A percentile compares a stretch with the other conserved stretches of the same genome.
These are phyloP conservation scores for Batillaria attramentaria DNA, from an alignment of 1,140 invertebrate genomes.

Conservation along the genomic window DNA sequence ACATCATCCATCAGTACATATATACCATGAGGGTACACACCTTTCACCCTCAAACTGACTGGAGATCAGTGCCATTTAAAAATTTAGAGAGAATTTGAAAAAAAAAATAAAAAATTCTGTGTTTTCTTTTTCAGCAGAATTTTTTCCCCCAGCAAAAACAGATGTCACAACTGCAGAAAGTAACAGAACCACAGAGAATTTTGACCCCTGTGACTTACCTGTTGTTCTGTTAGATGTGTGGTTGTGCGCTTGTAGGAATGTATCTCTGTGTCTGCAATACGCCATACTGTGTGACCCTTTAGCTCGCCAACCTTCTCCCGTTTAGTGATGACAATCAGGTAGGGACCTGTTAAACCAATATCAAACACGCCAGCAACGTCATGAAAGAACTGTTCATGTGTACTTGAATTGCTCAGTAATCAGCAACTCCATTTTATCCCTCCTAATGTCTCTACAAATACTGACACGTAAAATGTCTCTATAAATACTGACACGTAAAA, in stretches of 20 bases:
- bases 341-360: conserved; percentile 79
- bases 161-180: too few relatives aligned
- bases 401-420: neutral
- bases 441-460: too few relatives aligned
- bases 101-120: neutral
- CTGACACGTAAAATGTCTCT: too few relatives aligned
- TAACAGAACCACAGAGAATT: too few relatives aligned
- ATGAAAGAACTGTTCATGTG: neutral
- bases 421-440: too few relatives aligned
- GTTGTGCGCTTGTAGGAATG: conserved; percentile 88
- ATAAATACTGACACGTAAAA: too few relatives aligned
- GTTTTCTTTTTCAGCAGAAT: neutral
- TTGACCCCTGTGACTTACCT: conserved; percentile 77
- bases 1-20: too few relatives aligned
- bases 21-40: too few relatives aligned
- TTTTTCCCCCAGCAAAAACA: neutral
- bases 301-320: conserved; percentile 88
- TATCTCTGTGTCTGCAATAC: conserved; percentile 86
- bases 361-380: neutral
- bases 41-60: neutral
- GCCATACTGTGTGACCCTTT: conserved; percentile 89
- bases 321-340: conserved; percentile 92
- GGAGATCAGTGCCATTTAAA: neutral
- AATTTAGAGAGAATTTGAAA: neutral
- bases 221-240: conserved; percentile 86